Evolutionary conservation across 2,113 vertebrate genomes (phyloP).

Genomic region (Ellobius talpinus): DNA sequence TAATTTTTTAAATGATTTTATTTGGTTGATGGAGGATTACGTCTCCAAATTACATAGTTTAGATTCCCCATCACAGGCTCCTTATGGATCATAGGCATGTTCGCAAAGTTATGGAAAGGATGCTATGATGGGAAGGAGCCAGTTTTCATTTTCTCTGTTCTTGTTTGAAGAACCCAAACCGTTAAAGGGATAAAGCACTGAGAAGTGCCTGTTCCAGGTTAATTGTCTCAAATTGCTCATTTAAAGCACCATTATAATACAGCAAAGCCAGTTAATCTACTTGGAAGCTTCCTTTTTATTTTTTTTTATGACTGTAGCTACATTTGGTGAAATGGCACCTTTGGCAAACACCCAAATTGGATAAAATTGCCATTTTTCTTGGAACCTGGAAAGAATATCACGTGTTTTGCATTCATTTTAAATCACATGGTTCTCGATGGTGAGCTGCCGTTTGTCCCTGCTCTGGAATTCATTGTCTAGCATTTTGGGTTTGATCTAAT

Average conservation of each 20-base stretch:
- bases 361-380: conserved; percentile 83
- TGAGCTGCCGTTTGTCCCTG: conserved; percentile 51
- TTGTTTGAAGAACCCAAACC: conserved; percentile 84
- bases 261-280: conserved; percentile 83
- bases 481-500: conserved; percentile 68
- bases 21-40: conserved; percentile 81
- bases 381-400: conserved; percentile 78
- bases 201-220: conserved; percentile 84
- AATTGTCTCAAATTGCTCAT: conserved; percentile 85
- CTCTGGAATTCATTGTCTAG: conserved; percentile 60
- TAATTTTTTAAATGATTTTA: conserved; percentile 83
- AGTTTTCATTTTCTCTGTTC: conserved; percentile 83
- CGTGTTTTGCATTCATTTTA: conserved; percentile 77
- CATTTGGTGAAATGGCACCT: conserved; percentile 85
- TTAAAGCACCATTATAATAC: conserved; percentile 81
- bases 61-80: conserved; percentile 76
- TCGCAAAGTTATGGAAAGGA: conserved; percentile 76
- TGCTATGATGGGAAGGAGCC: conserved; percentile 72
- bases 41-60: conserved; percentile 80
- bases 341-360: conserved; percentile 83
- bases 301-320: conserved; percentile 75
- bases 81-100: conserved; percentile 76
- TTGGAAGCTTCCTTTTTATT: conserved; percentile 72
- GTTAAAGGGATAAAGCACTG: conserved; percentile 82
- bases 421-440: conserved; percentile 68